Evolutionary conservation across 1,140 invertebrate species (phyloP).

Genomic region (Anastatus disparis): DNA sequence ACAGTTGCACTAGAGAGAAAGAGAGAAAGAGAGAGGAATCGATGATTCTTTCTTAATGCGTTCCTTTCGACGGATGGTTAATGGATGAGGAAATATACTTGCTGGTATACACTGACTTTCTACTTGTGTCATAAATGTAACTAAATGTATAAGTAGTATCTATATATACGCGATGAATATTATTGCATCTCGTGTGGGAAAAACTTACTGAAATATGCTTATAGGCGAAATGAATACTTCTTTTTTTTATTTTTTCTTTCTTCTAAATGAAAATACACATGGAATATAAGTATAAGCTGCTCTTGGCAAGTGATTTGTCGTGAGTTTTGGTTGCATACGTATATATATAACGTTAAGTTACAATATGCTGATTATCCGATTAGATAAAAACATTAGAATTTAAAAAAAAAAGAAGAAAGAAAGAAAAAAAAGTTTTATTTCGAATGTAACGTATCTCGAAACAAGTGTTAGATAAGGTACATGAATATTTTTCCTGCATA

Average conservation of each 20-base stretch:
- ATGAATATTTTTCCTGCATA: constrained; percentile 28
- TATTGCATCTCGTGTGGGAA: constrained; percentile 10
- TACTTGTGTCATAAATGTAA: constrained; percentile 32
- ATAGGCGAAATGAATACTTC: background rate
- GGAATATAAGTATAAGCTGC: no score
- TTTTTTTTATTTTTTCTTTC: background rate
- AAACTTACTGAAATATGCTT: background rate
- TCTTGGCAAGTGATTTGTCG: constrained; percentile 31
- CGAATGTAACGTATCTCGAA: no score
- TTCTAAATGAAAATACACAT: background rate
- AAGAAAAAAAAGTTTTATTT: constrained; percentile 3
- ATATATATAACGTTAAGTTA: background rate
- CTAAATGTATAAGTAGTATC: no score
- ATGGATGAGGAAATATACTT: background rate
- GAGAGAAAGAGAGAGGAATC: no score
- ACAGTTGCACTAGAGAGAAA: no score
- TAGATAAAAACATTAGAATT: constrained; percentile 18
- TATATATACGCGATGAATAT: no score
- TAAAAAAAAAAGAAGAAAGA: no score
- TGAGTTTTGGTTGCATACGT: background rate
- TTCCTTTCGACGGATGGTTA: background rate
- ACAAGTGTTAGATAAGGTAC: constrained; percentile 20
- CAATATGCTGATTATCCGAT: constrained; percentile 22
- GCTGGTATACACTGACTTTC: constrained; percentile 30
- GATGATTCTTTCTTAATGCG: background rate